phyloP scores from a whole-genome alignment of 2,888 invertebrate genomes.

The Leptinotarsa peninsularis region DNA sequence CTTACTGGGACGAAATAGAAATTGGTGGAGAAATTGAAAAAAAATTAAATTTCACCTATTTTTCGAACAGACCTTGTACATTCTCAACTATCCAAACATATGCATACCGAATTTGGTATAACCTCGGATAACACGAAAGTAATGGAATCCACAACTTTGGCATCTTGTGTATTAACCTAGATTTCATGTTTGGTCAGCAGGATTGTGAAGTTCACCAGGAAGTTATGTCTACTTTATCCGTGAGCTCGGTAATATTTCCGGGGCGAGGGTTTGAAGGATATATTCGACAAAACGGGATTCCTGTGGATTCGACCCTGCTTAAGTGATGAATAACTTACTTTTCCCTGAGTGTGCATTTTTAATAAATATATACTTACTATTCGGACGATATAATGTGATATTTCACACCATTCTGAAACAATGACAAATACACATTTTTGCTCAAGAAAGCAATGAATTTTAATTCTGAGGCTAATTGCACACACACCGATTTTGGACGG shows the following conservation, averaged over 20 bases:
- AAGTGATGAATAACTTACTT: too few species aligned
- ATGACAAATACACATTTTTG: too few species aligned
- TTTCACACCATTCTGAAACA: too few species aligned
- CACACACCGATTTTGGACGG: too few species aligned
- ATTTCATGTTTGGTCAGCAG: constrained; percentile 29
- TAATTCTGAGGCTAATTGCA: too few species aligned
- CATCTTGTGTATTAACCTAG: not conserved
- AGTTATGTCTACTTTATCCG: constrained; percentile 26
- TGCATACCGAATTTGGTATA: not conserved
- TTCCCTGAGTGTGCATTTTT: too few species aligned
- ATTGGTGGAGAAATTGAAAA: too few species aligned
- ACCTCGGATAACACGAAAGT: not conserved
- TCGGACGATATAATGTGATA: too few species aligned
- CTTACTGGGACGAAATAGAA: too few species aligned
- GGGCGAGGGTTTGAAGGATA: not conserved
- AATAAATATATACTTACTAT: too few species aligned
- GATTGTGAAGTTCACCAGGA: constrained; percentile 25
- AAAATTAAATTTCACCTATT: too few species aligned
- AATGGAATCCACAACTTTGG: constrained; percentile 16
- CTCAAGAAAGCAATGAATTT: too few species aligned
- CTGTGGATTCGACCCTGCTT: not conserved
- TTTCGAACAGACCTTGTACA: not conserved
- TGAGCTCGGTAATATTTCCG: constrained; percentile 26
- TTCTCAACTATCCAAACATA: not conserved
- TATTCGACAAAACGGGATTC: not conserved